phyloP scores from a whole-genome alignment of 1,140 invertebrate species.

The Drosophila biarmipes region DNA sequence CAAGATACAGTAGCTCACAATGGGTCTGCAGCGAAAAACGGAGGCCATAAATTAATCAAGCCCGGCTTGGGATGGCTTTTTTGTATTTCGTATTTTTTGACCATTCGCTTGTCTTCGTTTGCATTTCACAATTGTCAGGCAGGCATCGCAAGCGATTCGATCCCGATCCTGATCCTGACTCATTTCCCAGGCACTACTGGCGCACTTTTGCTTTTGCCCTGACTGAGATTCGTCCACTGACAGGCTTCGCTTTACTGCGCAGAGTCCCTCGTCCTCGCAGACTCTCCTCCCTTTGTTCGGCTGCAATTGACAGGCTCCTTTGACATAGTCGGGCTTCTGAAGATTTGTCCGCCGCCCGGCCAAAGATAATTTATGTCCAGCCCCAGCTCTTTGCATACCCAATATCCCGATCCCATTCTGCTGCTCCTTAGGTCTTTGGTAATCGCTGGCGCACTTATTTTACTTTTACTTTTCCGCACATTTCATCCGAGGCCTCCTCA shows the following conservation, averaged over 20 bases:
- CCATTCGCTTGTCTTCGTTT: conserved; percentile 49
- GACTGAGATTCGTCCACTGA: conserved; percentile 54
- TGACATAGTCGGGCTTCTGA: conserved; percentile 53
- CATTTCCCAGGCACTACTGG: conserved; percentile 41
- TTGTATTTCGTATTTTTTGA: conserved; percentile 28
- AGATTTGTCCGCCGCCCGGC: conserved; percentile 72
- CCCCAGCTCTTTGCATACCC: conserved; percentile 50
- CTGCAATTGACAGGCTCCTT: conserved; percentile 56
- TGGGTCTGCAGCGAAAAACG: conserved; percentile 42
- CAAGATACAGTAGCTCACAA: conserved; percentile 54
- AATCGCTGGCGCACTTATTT: conserved; percentile 56
- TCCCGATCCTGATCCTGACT: conserved; percentile 36
- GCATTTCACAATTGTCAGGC: conserved; percentile 57
- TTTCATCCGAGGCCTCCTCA: conserved; percentile 29
- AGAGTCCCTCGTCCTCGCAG: not conserved
- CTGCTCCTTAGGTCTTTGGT: not conserved
- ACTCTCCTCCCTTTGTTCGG: conserved; percentile 22
- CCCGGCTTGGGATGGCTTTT: conserved; percentile 37
- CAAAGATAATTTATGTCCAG: conserved; percentile 79
- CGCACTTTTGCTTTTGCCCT: conserved; percentile 50
- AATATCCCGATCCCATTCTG: conserved; percentile 11
- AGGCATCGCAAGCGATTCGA: conserved; percentile 33
- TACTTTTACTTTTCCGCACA: conserved; percentile 77
- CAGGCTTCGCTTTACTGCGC: conserved; percentile 28
- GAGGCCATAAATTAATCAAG: conserved; percentile 77